Base-by-base conservation (phyloP, 2,797 vertebrate genomes). In the Peromyscus melanophrys region DNA sequence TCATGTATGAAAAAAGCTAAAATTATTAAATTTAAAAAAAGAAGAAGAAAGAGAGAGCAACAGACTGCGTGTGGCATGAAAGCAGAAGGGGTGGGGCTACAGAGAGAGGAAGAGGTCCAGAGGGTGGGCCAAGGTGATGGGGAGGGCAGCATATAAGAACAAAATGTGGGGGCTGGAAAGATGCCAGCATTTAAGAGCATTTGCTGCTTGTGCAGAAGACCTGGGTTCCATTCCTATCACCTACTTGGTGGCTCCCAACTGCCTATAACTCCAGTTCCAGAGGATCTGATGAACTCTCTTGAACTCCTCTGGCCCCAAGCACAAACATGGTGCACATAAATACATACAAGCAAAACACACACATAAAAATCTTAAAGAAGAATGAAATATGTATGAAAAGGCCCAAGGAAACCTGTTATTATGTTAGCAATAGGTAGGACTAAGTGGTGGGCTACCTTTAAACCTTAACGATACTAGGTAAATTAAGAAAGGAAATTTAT, bases 61-160 rank as follows among this genome's bases (percentile, higher is more conserved):
- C 34, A 34, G 34, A 37, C 13, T 52, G 17, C 3, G 4, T 37
- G 43, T n/a, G 23, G 4, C 21, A 37, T 65, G 29, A 52, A 63
- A n/a, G 23, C 40, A 12, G 31, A 65, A 52, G 6, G 0, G 19
- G 8, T 4, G 12, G 13, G 8, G 12, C 19, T 29, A 13, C 40
- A n/a, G 75, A 9, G 4, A 78, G 43, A n/a, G 73, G 23, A 49
- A 63, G 13, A 29, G 57, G 8, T 49, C 43, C 31, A 1, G 43
- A 49, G 73, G 31, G 43, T 16, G 8, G 14, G 21, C 73, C 31
- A 49, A 43, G 11, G 11, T 73, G 23, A 61, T 61, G 23, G 29
- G 29, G 43, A 29, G 37, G 40, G 40, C 27, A 63, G 17, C 14
- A 63, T 10, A 29, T 17, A 43, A 34, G 14, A 59, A 25, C 19